These are phyloP conservation scores for Parazoanthus darwini DNA, from an alignment of 92 coral and sea anemone genomes.

Conservation along the genomic window DNA sequence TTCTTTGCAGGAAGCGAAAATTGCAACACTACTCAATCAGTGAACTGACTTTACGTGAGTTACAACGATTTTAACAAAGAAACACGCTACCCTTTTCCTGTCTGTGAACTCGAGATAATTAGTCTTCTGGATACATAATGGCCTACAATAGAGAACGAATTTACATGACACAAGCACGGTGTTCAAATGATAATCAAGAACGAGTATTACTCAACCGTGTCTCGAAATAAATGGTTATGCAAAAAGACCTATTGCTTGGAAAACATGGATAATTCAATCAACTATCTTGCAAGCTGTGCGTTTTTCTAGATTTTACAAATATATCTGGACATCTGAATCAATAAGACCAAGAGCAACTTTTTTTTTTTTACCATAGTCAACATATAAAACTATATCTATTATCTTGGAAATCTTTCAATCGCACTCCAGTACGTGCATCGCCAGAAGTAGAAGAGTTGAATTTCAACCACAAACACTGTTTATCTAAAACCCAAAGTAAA, in stretches of 20 bases:
- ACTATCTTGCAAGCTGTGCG: background rate
- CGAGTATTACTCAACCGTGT: constrained; percentile 12
- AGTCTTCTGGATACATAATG: constrained; percentile 28
- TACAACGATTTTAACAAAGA: constrained; percentile 17
- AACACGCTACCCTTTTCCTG: constrained; percentile 35
- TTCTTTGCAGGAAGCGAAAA: constrained; percentile 1
- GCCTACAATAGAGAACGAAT: constrained; percentile 15
- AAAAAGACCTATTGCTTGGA: background rate
- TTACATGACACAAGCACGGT: constrained; percentile 18
- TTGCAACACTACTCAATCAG: background rate
- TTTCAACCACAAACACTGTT: too few relatives aligned
- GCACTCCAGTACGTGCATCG: too few relatives aligned
- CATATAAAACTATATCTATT: too few relatives aligned
- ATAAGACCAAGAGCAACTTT: too few relatives aligned
- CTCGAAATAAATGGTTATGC: background rate
- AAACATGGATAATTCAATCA: background rate
- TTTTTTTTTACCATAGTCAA: too few relatives aligned
- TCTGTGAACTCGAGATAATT: constrained; percentile 11
- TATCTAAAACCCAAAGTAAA: too few relatives aligned
- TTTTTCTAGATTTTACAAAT: background rate
- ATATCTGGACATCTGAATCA: too few relatives aligned
- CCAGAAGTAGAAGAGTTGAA: too few relatives aligned
- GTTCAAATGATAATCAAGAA: constrained; percentile 7
- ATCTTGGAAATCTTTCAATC: too few relatives aligned
- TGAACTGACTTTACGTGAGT: background rate